Base-by-base conservation (phyloP, 2,888 invertebrate species). In the Zygogramma bicolorata region DNA sequence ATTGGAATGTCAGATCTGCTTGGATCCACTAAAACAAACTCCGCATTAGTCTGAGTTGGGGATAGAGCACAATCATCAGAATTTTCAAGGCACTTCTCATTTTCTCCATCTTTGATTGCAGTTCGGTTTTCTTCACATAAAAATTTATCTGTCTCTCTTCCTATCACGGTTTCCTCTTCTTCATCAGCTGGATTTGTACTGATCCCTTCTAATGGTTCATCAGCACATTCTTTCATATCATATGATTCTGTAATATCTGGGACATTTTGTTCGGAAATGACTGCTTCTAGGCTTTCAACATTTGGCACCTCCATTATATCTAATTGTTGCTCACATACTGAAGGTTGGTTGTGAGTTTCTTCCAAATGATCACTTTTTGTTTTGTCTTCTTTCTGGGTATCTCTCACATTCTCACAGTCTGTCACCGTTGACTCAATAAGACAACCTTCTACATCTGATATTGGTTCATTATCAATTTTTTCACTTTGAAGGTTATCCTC, bases 151-250 rank as follows among this genome's bases (percentile, higher is more conserved):
- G 34, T 13, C 3, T 10, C 6, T 27, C 13, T 66, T 13, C 67
- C 63, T 38, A 58, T 62, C 60, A 67, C 73, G 29, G 58, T 34
- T 1, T 49, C 49, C 27, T 66, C 70, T 66, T 70, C 66, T 27
- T 22, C 61, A 31, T 66, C 57, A 0, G 46, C 18, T 46, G 10
- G 7, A 46, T 53, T 53, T 53, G 4, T 8, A 25, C 13, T 25
- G 5, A 53, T 7, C 22, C 15, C n/a, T 27, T 25, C 27, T 22
- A 7, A 8, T 10, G 22, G 25, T n/a, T 13, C 13, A 4, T 7
- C n/a, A 25, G 6, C 27, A 53, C 27, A 46, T 46, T 46, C 53
- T 25, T 22, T 13, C 25, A 8, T 25, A 25, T 27, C 27, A 15
- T 27, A 25, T 25, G 13, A 13, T 53, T 53, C 25, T 22, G 15